Conservation (phyloP, 2,888 invertebrate genomes). For the Pachydiplax longipennis region DNA sequence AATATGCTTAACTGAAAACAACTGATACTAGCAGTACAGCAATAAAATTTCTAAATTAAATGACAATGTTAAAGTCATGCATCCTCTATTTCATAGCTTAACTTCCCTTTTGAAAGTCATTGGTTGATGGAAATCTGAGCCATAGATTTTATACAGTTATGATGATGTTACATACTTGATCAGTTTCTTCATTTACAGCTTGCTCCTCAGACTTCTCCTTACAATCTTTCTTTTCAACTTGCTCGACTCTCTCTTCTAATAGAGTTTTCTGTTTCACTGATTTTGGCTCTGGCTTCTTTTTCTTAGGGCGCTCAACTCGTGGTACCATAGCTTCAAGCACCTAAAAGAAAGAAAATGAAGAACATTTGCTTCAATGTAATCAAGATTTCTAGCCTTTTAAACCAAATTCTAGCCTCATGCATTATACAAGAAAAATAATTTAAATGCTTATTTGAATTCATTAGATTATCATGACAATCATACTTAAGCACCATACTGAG, state of each 20-base stretch:
- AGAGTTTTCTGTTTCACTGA: background rate
- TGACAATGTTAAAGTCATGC: no score
- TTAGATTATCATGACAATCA: no score
- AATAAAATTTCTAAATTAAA: no score
- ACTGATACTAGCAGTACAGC: no score
- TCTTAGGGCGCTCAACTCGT: constrained; percentile 7
- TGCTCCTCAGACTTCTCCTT: background rate
- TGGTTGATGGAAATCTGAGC: background rate
- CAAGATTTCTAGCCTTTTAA: background rate
- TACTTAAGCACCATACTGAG: no score
- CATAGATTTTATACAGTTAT: background rate
- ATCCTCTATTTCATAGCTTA: no score
- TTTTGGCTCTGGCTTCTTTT: background rate
- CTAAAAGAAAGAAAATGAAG: background rate
- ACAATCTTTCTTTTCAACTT: background rate
- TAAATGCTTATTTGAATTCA: no score
- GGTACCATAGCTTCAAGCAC: constrained; percentile 23
- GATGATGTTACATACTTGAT: background rate
- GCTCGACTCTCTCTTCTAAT: background rate
- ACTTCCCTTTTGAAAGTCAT: no score
- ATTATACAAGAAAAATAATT: no score
- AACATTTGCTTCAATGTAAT: background rate
- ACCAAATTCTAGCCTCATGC: background rate
- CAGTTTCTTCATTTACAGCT: background rate
- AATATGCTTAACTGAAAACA: no score